Evolutionary conservation across 2,888 invertebrate species (phyloP).

Genomic region (Ariolimax columbianus): DNA sequence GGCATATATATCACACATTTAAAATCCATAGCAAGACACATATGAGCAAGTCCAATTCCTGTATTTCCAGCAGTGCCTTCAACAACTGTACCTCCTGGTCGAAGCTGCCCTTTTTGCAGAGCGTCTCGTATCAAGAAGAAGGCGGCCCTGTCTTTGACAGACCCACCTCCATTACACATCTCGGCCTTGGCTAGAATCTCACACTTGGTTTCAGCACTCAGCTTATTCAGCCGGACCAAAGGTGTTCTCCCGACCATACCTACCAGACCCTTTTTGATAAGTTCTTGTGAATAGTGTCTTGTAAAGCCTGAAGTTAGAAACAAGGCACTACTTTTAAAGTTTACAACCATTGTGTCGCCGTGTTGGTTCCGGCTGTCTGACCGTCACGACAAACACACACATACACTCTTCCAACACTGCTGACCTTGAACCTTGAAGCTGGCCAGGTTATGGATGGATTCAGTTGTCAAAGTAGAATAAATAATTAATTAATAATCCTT

Average conservation of each 20-base stretch:
- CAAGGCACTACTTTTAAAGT: background rate
- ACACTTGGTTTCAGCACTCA: conserved; percentile 78
- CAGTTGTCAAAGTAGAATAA: too few relatives aligned
- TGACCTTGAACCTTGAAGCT: too few relatives aligned
- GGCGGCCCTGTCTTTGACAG: conserved; percentile 78
- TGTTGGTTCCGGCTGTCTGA: too few relatives aligned
- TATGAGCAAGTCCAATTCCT: conserved; percentile 79
- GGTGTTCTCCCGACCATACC: conserved; percentile 78
- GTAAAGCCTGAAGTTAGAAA: background rate
- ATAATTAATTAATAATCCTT: too few relatives aligned
- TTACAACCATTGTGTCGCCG: background rate
- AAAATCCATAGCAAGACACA: conserved; percentile 77
- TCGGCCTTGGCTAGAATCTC: conserved; percentile 78
- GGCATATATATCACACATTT: conserved; percentile 79
- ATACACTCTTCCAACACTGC: too few relatives aligned
- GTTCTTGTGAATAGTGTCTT: conserved; percentile 19
- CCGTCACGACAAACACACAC: too few relatives aligned
- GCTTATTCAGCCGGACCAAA: conserved; percentile 72
- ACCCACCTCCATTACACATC: conserved; percentile 79
- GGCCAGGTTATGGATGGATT: too few relatives aligned
- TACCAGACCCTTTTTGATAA: conserved; percentile 66
- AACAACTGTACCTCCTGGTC: conserved; percentile 77
- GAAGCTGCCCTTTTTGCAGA: conserved; percentile 70
- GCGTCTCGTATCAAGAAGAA: conserved; percentile 77
- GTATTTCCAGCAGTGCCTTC: conserved; percentile 79